A percentile compares a stretch with the other conserved stretches of the same genome.
phyloP scores from a whole-genome alignment of 1,140 invertebrate genomes.

The Drosophila athabasca region DNA sequence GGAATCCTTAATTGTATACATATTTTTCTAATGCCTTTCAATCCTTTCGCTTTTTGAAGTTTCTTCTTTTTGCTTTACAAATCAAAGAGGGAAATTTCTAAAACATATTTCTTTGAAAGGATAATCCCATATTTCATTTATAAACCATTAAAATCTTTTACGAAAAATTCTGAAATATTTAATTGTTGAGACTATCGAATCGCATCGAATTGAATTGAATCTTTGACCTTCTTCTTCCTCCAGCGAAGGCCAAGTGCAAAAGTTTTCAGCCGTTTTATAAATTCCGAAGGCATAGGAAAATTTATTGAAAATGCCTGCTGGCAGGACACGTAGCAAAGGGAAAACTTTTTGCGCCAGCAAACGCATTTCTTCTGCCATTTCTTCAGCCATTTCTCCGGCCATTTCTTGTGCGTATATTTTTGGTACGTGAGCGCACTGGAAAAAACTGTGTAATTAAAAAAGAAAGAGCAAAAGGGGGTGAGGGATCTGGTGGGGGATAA shows the following conservation, averaged over 20 bases:
- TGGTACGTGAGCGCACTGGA: slow-evolving; percentile 60
- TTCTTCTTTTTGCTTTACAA: too few species aligned
- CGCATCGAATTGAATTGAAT: too few species aligned
- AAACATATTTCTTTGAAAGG: too few species aligned
- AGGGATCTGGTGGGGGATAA: slow-evolving; percentile 41
- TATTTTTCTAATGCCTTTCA: too few species aligned
- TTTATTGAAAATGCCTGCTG: slow-evolving; percentile 78
- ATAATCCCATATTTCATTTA: too few species aligned
- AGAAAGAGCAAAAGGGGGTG: slow-evolving; percentile 15
- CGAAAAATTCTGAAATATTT: too few species aligned
- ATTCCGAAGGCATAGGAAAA: slow-evolving; percentile 42
- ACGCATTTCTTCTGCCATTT: slow-evolving; percentile 24
- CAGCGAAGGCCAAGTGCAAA: slow-evolving; percentile 59
- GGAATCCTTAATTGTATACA: too few species aligned
- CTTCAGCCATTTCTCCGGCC: slow-evolving; percentile 25
- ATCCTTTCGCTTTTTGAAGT: too few species aligned
- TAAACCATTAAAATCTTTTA: neutral
- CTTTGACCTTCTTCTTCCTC: slow-evolving; percentile 42
- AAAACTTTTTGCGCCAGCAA: slow-evolving; percentile 57
- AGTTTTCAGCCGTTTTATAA: slow-evolving; percentile 54
- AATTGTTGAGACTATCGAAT: neutral
- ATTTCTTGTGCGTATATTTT: slow-evolving; percentile 14
- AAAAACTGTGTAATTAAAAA: slow-evolving; percentile 76
- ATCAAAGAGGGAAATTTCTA: too few species aligned
- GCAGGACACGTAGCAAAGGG: slow-evolving; percentile 67